Evolutionary conservation across 2,888 invertebrate species (phyloP).

Genomic region (Troides aeacus): DNA sequence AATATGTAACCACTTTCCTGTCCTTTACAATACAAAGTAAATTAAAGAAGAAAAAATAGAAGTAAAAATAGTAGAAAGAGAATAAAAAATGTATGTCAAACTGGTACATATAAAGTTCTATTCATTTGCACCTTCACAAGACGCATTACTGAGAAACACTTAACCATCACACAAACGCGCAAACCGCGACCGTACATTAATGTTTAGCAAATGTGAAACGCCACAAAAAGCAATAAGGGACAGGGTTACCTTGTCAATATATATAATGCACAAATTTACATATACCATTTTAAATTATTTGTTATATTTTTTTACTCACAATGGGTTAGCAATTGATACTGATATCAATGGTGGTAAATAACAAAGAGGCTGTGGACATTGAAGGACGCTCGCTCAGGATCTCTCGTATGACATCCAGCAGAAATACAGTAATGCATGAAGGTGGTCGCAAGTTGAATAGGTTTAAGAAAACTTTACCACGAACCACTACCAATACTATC

Average conservation of each 20-base stretch:
- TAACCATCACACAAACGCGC: constrained; percentile 45
- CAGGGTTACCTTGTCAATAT: constrained; percentile 43
- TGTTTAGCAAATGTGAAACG: constrained; percentile 57
- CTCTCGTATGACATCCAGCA: too few relatives aligned
- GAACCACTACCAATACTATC: too few relatives aligned
- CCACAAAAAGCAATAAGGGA: constrained; percentile 59
- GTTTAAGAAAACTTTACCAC: too few relatives aligned
- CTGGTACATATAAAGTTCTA: constrained; percentile 27
- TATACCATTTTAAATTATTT: neutral
- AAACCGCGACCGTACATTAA: constrained; percentile 69
- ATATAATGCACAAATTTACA: constrained; percentile 50
- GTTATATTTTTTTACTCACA: neutral
- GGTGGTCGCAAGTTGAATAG: too few relatives aligned
- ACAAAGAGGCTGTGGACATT: too few relatives aligned
- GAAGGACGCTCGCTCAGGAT: too few relatives aligned
- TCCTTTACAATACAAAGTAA: neutral
- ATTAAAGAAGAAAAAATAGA: neutral
- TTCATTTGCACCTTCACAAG: constrained; percentile 41
- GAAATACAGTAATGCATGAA: too few relatives aligned
- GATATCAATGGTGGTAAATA: too few relatives aligned
- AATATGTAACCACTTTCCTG: neutral
- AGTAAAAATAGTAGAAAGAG: neutral
- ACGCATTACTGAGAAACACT: constrained; percentile 58
- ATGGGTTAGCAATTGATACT: too few relatives aligned
- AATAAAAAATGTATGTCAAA: constrained; percentile 15